Conservation (phyloP, 1,140 invertebrate genomes). For the Sycophila sp. region DNA sequence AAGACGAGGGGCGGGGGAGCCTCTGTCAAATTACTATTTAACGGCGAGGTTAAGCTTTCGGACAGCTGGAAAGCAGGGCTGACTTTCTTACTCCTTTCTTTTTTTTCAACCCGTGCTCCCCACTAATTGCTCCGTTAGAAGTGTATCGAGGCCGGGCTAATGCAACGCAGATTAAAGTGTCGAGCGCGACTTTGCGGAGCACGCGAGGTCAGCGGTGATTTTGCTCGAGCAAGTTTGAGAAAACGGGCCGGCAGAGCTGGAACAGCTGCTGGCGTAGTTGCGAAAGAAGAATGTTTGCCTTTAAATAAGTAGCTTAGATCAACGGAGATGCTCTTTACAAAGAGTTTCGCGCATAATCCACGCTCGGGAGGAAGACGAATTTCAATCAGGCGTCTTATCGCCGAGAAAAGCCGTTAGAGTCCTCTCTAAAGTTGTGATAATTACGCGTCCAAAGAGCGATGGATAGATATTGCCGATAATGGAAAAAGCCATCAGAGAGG, state of each 20-base stretch:
- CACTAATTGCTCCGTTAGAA: background rate
- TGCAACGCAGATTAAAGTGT: background rate
- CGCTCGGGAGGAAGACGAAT: too few relatives aligned
- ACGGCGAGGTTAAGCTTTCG: constrained; percentile 3
- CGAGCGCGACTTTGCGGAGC: background rate
- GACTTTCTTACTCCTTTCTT: too few relatives aligned
- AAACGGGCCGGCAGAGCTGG: background rate
- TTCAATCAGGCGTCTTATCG: constrained; percentile 20
- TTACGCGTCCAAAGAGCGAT: constrained; percentile 12
- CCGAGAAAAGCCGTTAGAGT: background rate
- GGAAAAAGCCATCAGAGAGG: constrained; percentile 2
- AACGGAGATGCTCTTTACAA: too few relatives aligned
- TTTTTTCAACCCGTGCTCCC: background rate
- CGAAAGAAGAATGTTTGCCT: too few relatives aligned
- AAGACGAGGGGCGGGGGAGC: background rate
- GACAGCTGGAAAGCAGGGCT: background rate
- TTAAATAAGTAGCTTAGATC: too few relatives aligned
- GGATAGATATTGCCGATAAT: constrained; percentile 14
- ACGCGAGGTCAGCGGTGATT: background rate
- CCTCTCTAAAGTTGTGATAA: background rate
- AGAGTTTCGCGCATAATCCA: too few relatives aligned
- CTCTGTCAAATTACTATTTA: constrained; percentile 14
- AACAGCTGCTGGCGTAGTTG: too few relatives aligned
- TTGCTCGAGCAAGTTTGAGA: background rate
- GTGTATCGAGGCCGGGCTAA: background rate